Conservation (phyloP, 2,888 invertebrate genomes). For the Drosophila silvestris region DNA sequence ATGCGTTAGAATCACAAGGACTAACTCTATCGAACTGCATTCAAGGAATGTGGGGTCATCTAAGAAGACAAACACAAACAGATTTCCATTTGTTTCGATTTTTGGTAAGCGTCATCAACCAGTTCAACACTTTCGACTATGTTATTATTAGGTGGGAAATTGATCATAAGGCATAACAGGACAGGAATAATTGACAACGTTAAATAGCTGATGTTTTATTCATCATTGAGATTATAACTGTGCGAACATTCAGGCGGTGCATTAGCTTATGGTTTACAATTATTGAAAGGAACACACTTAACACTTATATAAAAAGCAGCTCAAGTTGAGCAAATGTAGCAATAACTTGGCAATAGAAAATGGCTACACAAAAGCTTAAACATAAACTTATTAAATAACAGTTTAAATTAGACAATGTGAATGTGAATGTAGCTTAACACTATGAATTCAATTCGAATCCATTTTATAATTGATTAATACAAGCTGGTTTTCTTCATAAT, state of each 20-base stretch:
- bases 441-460: slow-evolving; percentile 40
- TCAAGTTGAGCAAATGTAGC: slow-evolving; percentile 26
- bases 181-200: slow-evolving; percentile 38
- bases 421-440: slow-evolving; percentile 34
- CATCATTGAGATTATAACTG: slow-evolving; percentile 47
- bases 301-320: slow-evolving; percentile 35
- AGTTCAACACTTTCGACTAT: background rate
- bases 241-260: slow-evolving; percentile 70
- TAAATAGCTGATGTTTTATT: slow-evolving; percentile 53
- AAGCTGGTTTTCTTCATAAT: slow-evolving; percentile 99
- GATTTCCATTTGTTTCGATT: background rate
- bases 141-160: background rate
- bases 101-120: background rate
- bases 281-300: slow-evolving; percentile 35
- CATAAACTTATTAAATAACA: slow-evolving; percentile 39
- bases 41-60: too few species aligned
- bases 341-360: slow-evolving; percentile 22
- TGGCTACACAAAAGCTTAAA: slow-evolving; percentile 41
- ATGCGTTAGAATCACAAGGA: background rate
- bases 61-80: background rate
- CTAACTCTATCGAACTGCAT: background rate
- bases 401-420: slow-evolving; percentile 32
- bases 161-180: background rate
- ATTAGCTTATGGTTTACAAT: slow-evolving; percentile 35
- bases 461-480: slow-evolving; percentile 87